These are phyloP conservation scores for Argyresthia albistria DNA, from an alignment of 2,888 invertebrate genomes.

Conservation along the genomic window DNA sequence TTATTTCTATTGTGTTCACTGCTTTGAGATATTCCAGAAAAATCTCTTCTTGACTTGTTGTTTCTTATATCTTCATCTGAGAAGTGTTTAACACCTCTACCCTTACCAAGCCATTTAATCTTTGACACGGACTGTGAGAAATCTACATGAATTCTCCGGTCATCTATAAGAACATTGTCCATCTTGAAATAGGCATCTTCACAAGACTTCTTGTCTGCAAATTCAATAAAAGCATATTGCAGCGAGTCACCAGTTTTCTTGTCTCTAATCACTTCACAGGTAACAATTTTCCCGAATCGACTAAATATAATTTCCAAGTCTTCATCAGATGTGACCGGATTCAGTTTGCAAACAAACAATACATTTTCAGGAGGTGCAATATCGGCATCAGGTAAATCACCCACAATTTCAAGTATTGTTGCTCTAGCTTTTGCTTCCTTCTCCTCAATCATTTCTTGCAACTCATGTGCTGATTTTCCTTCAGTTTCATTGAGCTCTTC, in stretches of 20 bases:
- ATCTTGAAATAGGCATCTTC: slow-evolving; percentile 99
- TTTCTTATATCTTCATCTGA: slow-evolving; percentile 33
- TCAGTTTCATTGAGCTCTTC: slow-evolving; percentile 93
- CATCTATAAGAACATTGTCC: slow-evolving; percentile 99
- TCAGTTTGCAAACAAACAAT: slow-evolving; percentile 98
- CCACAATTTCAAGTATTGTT: slow-evolving; percentile 97
- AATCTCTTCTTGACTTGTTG: slow-evolving; percentile 17
- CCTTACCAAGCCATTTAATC: slow-evolving; percentile 92
- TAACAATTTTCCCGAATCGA: slow-evolving; percentile 93
- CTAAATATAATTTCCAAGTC: slow-evolving; percentile 98
- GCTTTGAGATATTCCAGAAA: slow-evolving; percentile 18
- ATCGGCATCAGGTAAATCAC: slow-evolving; percentile 97
- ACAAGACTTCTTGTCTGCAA: slow-evolving; percentile 91
- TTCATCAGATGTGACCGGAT: slow-evolving; percentile 97
- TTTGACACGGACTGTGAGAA: slow-evolving; percentile 99
- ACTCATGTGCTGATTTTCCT: slow-evolving; percentile 87
- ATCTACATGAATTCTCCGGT: slow-evolving; percentile 98
- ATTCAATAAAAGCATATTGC: slow-evolving; percentile 99
- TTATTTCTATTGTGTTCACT: slow-evolving; percentile 12
- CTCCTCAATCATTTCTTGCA: slow-evolving; percentile 89
- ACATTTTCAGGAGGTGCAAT: slow-evolving; percentile 99
- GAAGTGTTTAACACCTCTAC: slow-evolving; percentile 79
- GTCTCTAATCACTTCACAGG: slow-evolving; percentile 97
- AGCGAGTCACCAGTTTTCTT: slow-evolving; percentile 93
- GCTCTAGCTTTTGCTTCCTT: slow-evolving; percentile 97